These are phyloP conservation scores for Drosophila recens DNA, from an alignment of 2,888 invertebrate species.

Conservation along the genomic window DNA sequence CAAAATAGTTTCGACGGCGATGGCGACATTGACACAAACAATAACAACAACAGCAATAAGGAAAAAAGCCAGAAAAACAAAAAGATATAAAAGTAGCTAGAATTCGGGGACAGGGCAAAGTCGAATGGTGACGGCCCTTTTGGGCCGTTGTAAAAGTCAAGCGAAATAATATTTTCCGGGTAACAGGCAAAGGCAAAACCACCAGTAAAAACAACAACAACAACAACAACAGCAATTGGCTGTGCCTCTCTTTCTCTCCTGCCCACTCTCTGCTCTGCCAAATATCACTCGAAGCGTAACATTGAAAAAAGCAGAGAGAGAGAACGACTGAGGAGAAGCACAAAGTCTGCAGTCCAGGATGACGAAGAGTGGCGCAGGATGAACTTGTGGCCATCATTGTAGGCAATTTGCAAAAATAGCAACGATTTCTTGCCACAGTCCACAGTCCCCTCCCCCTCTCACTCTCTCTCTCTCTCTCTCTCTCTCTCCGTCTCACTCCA, in stretches of 20 bases:
- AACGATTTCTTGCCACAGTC: slow-evolving; percentile 62
- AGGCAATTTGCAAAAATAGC: slow-evolving; percentile 80
- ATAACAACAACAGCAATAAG: slow-evolving; percentile 40
- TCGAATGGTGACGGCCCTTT: slow-evolving; percentile 36
- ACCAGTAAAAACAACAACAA: slow-evolving; percentile 21
- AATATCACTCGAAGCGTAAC: slow-evolving; percentile 59
- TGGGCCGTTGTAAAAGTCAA: slow-evolving; percentile 79
- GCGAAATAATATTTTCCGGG: slow-evolving; percentile 82
- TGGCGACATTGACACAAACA: slow-evolving; percentile 66
- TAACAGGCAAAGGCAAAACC: slow-evolving; percentile 63
- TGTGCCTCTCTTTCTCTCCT: slow-evolving; percentile 2
- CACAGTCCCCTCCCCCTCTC: background rate
- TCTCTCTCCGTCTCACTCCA: no score
- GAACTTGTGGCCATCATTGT: slow-evolving; percentile 80
- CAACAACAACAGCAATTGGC: slow-evolving; percentile 43
- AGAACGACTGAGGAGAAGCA: slow-evolving; percentile 9
- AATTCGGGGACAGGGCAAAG: background rate
- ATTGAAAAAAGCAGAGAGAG: slow-evolving; percentile 50
- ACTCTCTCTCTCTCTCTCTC: background rate
- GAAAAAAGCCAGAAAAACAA: slow-evolving; percentile 48
- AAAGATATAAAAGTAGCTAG: slow-evolving; percentile 56
- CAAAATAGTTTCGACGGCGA: slow-evolving; percentile 73
- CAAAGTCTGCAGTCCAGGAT: slow-evolving; percentile 14
- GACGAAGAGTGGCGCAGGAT: slow-evolving; percentile 31
- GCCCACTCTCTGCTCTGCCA: slow-evolving; percentile 5